These are phyloP conservation scores for Ashinkailepas kermadecensis DNA, from an alignment of 2,888 invertebrate species.

Conservation along the genomic window DNA sequence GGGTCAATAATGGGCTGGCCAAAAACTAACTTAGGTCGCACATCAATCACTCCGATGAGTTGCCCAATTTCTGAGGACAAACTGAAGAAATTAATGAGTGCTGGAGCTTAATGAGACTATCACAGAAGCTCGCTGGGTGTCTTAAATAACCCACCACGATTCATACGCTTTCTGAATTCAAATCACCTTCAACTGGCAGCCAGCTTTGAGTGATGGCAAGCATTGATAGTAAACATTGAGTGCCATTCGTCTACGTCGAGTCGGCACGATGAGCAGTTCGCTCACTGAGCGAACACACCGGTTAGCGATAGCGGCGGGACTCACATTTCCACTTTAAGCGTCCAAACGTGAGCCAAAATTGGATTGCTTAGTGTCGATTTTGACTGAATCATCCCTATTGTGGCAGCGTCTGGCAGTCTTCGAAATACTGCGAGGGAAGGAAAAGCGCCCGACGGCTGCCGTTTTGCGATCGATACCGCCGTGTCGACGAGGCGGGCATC, in stretches of 20 bases:
- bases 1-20: background rate
- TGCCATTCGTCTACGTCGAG: too few species aligned
- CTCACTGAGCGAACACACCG: too few species aligned
- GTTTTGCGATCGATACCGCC: too few species aligned
- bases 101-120: background rate
- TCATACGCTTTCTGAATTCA: too few species aligned
- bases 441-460: background rate
- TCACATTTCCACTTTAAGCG: too few species aligned
- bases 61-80: background rate
- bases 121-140: background rate
- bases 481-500: too few species aligned
- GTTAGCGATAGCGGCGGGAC: too few species aligned
- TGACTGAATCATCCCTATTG: background rate
- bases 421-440: background rate
- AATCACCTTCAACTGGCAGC: too few species aligned
- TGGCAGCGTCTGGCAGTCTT: background rate
- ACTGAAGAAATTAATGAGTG: slow-evolving; percentile 12
- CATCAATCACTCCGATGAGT: background rate
- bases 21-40: background rate
- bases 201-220: too few species aligned
- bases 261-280: too few species aligned
- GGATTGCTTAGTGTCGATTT: slow-evolving; percentile 5
- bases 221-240: too few species aligned
- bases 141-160: too few species aligned
- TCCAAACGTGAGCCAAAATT: background rate